Percentiles rank a stretch among this genome's conserved stretches.
Conservation (phyloP, 2,113 vertebrate genomes). For the Poeciliopsis occidentalis region DNA sequence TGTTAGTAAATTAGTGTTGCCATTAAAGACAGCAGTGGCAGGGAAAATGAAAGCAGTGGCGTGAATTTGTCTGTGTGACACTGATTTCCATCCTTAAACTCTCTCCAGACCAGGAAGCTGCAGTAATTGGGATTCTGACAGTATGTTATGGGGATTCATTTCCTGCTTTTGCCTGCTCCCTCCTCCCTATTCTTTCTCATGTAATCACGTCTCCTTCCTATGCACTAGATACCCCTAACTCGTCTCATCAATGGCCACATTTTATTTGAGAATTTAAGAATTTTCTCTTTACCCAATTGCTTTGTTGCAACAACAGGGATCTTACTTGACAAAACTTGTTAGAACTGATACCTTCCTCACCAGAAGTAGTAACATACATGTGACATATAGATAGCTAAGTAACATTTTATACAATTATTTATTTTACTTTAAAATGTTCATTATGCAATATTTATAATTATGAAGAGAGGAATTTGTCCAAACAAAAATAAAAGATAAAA, state of each 20-base stretch:
- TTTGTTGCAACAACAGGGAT: constrained; percentile 40
- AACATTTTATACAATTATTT: not conserved
- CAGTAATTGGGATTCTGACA: constrained; percentile 72
- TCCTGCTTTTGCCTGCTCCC: constrained; percentile 51
- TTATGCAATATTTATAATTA: not conserved
- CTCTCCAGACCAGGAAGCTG: constrained; percentile 66
- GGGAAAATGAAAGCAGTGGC: constrained; percentile 72
- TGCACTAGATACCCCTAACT: constrained; percentile 46
- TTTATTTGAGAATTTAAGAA: constrained; percentile 54
- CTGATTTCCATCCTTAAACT: constrained; percentile 71
- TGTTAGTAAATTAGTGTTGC: constrained; percentile 77
- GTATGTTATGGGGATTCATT: constrained; percentile 63
- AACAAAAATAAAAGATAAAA: not conserved
- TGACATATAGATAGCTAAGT: constrained; percentile 3
- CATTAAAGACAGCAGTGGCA: constrained; percentile 70
- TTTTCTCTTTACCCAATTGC: constrained; percentile 62
- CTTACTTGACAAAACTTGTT: constrained; percentile 23
- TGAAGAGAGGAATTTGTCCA: not conserved
- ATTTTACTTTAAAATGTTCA: not conserved
- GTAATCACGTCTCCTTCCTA: constrained; percentile 60
- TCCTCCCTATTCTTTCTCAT: constrained; percentile 31
- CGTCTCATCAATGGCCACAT: constrained; percentile 59
- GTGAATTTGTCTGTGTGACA: constrained; percentile 50
- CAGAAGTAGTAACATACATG: constrained; percentile 6
- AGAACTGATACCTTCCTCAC: constrained; percentile 20